Evolutionary conservation across 2,113 vertebrate genomes (phyloP).

Genomic region (Elaphurus davidianus): DNA sequence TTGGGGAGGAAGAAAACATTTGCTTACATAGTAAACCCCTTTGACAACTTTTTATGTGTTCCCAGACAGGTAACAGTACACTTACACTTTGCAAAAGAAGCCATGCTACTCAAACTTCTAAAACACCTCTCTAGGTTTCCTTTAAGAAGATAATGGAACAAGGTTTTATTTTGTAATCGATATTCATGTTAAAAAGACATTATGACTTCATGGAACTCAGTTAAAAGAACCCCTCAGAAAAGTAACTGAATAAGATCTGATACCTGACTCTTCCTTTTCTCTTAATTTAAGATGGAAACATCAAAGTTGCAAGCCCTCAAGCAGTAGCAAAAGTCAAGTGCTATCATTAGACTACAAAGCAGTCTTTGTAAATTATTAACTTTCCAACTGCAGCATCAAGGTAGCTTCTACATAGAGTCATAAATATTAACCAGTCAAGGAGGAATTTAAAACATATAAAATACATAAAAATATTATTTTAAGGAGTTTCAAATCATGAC

Average conservation of each 20-base stretch:
- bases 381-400: constrained; percentile 17
- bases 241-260: constrained; percentile 25
- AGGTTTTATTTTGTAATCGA: constrained; percentile 61
- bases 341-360: constrained; percentile 67
- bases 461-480: not conserved
- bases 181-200: constrained; percentile 48
- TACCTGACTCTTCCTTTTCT: constrained; percentile 21
- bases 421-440: constrained; percentile 52
- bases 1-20: not conserved
- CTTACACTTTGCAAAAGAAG: not conserved
- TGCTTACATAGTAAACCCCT: not conserved
- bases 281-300: constrained; percentile 58
- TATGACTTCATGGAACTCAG: constrained; percentile 20
- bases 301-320: constrained; percentile 59
- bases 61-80: not conserved
- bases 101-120: constrained; percentile 35
- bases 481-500: not conserved
- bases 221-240: constrained; percentile 46
- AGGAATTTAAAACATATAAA: constrained; percentile 24
- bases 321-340: constrained; percentile 64
- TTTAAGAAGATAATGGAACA: constrained; percentile 57
- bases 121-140: constrained; percentile 34
- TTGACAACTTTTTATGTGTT: constrained; percentile 10
- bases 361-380: constrained; percentile 72
- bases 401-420: constrained; percentile 32